These are phyloP conservation scores for Syrista parreyssii DNA, from an alignment of 2,888 invertebrate genomes.

Conservation along the genomic window DNA sequence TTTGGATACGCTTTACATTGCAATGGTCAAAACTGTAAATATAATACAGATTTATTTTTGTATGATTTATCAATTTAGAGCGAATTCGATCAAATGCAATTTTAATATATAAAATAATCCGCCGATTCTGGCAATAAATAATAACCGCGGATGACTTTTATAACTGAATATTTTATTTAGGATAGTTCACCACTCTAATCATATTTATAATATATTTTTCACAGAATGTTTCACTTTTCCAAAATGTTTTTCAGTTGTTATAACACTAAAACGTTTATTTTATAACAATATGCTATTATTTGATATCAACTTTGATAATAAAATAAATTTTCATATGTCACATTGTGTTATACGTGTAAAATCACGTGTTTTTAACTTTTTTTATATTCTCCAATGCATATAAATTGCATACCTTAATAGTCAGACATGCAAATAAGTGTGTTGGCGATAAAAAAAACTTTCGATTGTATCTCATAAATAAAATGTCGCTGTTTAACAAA, in stretches of 20 bases:
- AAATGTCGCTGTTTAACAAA: neutral
- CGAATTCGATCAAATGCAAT: too few relatives aligned
- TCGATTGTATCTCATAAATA: neutral
- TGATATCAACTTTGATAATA: neutral
- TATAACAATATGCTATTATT: neutral
- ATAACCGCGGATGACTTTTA: neutral
- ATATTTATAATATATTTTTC: neutral
- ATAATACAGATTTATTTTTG: neutral
- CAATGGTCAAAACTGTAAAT: neutral
- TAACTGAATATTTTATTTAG: neutral
- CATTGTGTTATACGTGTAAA: neutral
- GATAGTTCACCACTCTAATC: neutral
- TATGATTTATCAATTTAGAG: too few relatives aligned
- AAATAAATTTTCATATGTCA: neutral
- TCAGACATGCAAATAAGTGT: neutral
- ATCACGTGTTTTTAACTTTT: neutral
- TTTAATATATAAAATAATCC: too few relatives aligned
- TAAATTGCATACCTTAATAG: too few relatives aligned
- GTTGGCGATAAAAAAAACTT: neutral
- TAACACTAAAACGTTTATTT: neutral
- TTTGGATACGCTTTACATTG: neutral
- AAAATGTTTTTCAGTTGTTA: neutral
- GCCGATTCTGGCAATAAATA: neutral
- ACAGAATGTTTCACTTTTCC: too few relatives aligned
- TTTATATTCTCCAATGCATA: too few relatives aligned